phyloP scores from a whole-genome alignment of 64 coral and sea anemone species.

The Platygyra sinensis region DNA sequence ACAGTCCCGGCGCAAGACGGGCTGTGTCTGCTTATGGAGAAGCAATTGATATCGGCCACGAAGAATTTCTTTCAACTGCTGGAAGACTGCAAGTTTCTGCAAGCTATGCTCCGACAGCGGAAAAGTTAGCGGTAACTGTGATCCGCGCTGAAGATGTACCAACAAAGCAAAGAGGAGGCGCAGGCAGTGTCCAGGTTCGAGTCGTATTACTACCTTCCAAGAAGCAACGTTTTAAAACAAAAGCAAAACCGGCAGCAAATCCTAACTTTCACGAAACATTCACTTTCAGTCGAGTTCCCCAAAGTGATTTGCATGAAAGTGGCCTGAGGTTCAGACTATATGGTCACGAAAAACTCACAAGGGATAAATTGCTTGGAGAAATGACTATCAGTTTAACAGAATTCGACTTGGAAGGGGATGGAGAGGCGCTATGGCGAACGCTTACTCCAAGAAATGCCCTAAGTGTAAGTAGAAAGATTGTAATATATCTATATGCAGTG shows the following conservation, averaged over 20 bases:
- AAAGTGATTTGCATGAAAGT: slow-evolving; percentile 83
- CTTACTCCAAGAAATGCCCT: slow-evolving; percentile 91
- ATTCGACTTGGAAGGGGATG: slow-evolving; percentile 93
- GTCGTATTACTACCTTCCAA: slow-evolving; percentile 89
- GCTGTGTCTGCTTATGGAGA: slow-evolving; percentile 93
- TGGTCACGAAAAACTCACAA: slow-evolving; percentile 87
- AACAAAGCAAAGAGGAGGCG: slow-evolving; percentile 93
- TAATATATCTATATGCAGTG: slow-evolving; percentile 35
- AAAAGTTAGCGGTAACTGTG: slow-evolving; percentile 93
- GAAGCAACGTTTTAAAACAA: slow-evolving; percentile 96
- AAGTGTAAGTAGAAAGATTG: slow-evolving; percentile 73
- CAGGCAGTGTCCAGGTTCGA: slow-evolving; percentile 81
- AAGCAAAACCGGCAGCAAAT: slow-evolving; percentile 92
- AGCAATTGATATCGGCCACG: slow-evolving; percentile 51
- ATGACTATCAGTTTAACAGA: slow-evolving; percentile 78
- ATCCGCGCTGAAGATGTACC: slow-evolving; percentile 94
- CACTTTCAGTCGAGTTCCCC: slow-evolving; percentile 86
- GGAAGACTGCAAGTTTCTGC: slow-evolving; percentile 95
- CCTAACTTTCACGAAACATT: slow-evolving; percentile 99
- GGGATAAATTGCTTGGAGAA: slow-evolving; percentile 93
- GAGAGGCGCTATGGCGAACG: slow-evolving; percentile 86
- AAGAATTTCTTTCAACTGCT: slow-evolving; percentile 90
- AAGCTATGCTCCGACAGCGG: slow-evolving; percentile 94
- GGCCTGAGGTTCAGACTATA: slow-evolving; percentile 89
- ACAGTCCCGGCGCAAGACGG: slow-evolving; percentile 61